Evolutionary conservation across 30 jellyfish, hydroid and myxozoan species (phyloP), one percentile per base, ranked within the genome.

Genomic region (Sanderia malayensis): DNA sequence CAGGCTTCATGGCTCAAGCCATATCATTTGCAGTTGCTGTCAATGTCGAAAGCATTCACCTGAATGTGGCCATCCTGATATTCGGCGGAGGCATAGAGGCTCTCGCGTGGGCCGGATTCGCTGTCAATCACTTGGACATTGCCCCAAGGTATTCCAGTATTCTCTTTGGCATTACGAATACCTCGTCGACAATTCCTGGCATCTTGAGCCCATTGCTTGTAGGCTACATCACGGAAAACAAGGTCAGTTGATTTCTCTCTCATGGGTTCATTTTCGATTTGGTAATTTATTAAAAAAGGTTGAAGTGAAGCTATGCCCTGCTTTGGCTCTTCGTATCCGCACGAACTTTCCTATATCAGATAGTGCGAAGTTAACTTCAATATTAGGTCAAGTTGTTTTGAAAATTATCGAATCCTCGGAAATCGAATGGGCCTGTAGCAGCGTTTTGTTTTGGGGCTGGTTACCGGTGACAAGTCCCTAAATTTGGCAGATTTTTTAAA

Each of bases 21-120:
- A 30, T 88, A 28, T 87, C 97, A 31, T 88, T 88, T 58, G 6
- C 83, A 24, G 63, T 74, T 17, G 74, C 97, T 1, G 52, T 76
- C 30, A 61, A 82, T 24, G 46, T 88, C 55, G 4, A 70, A 30
- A 74, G 69, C 47, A 64, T 82, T 20, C 87, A 82, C 41, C 57
- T 59, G 58, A 85, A 93, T 46, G 95, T 82, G 49, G 31, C 76
- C 26, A 53, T 80, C 20, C 70, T 89, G 33, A 85, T 89, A 10
- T 73, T 83, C 41, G 95, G 95, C 13, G 95, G 94, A 9, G 97
- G 97, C 55, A 67, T 88, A 6, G 97, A 88, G 57, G 87, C 94
- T 8, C 62, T 90, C 31, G 98, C 98, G 4, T 90, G 98, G 98
- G 92, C 89, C 34, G 98, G 98, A 8, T 90, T 90, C 58, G 95